A percentile compares a stretch with the other conserved stretches of the same genome.
These are phyloP conservation scores for Oryzias melastigma DNA, from an alignment of 2,113 vertebrate species.

Conservation along the genomic window DNA sequence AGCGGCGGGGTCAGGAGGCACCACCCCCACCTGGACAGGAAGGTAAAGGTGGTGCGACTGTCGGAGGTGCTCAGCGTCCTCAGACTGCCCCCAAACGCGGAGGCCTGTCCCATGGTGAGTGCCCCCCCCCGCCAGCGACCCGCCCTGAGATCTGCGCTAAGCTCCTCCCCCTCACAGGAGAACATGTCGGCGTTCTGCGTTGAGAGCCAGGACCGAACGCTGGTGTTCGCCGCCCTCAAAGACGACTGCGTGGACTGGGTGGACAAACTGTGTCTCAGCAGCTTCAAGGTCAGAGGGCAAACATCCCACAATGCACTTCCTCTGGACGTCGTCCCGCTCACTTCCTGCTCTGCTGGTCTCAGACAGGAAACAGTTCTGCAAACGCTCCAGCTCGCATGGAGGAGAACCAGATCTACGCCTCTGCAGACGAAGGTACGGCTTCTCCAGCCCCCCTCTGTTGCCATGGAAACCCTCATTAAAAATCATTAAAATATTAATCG, in stretches of 20 bases:
- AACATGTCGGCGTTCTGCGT: constrained; percentile 87
- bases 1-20: constrained; percentile 67
- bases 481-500: too few relatives aligned
- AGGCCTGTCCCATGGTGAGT: constrained; percentile 80
- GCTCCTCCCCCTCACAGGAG: constrained; percentile 50
- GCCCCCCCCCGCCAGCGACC: neutral
- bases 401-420: constrained; percentile 88
- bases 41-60: constrained; percentile 82
- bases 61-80: constrained; percentile 84
- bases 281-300: constrained; percentile 82
- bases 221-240: constrained; percentile 84
- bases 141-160: neutral
- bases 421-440: constrained; percentile 81
- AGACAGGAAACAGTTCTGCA: constrained; percentile 39
- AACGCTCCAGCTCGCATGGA: constrained; percentile 79
- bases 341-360: neutral
- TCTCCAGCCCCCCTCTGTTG: neutral
- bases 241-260: constrained; percentile 84
- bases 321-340: neutral
- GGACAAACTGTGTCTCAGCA: constrained; percentile 81
- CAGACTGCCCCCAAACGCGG: constrained; percentile 76
- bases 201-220: constrained; percentile 81
- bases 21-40: constrained; percentile 65
- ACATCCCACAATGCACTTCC: neutral
- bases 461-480: neutral